phyloP scores from a whole-genome alignment of 2,888 invertebrate genomes.

The Meiosimyza decipiens region DNA sequence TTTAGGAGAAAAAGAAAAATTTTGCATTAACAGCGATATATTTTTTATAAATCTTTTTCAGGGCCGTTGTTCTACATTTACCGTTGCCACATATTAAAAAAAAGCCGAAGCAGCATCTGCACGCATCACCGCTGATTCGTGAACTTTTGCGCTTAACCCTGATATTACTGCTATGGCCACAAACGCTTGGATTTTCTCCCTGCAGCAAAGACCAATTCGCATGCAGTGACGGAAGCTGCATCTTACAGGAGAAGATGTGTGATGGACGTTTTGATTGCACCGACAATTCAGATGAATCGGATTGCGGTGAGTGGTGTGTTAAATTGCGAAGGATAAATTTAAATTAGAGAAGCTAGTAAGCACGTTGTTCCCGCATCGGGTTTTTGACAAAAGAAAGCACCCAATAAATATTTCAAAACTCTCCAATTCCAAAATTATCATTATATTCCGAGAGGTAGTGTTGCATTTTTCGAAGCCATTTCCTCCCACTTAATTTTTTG shows the following conservation, averaged over 20 bases:
- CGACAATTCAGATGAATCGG: slow-evolving; percentile 62
- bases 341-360: no score
- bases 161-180: slow-evolving; percentile 16
- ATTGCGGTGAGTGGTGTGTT: slow-evolving; percentile 57
- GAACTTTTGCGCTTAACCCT: slow-evolving; percentile 9
- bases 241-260: slow-evolving; percentile 60
- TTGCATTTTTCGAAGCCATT: no score
- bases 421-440: no score
- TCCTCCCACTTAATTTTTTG: no score
- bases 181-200: slow-evolving; percentile 44
- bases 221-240: slow-evolving; percentile 68
- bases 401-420: no score
- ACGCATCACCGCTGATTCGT: background rate
- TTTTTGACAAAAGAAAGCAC: no score
- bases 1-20: no score
- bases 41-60: slow-evolving; percentile 15
- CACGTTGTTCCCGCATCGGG: no score
- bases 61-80: slow-evolving; percentile 41
- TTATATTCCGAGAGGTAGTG: no score
- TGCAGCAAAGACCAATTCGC: slow-evolving; percentile 68
- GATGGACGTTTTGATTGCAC: slow-evolving; percentile 61
- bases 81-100: slow-evolving; percentile 43
- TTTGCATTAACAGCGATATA: no score
- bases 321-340: background rate
- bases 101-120: slow-evolving; percentile 14